Evolutionary conservation across 2,113 vertebrate species (phyloP).

Genomic region (Sitta europaea): DNA sequence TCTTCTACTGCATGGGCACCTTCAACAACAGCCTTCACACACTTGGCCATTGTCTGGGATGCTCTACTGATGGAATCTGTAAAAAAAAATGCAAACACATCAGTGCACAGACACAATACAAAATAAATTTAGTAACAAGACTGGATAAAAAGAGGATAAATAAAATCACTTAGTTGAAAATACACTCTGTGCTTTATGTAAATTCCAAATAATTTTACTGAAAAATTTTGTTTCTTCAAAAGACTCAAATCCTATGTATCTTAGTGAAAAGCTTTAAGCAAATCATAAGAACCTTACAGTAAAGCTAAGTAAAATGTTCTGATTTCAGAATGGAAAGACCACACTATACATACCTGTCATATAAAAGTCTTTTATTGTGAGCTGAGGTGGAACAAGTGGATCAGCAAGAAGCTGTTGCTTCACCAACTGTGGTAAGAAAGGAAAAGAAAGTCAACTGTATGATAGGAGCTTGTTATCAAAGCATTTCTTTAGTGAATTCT

Average conservation of each 20-base stretch:
- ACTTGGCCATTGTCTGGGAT: slow-evolving; percentile 98
- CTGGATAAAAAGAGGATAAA: neutral
- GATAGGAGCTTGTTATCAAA: neutral
- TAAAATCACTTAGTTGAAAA: neutral
- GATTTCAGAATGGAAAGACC: neutral
- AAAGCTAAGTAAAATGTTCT: neutral
- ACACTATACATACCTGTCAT: slow-evolving; percentile 87
- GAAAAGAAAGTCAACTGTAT: neutral
- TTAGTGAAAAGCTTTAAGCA: neutral
- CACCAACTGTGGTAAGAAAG: slow-evolving; percentile 73
- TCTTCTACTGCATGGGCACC: slow-evolving; percentile 92
- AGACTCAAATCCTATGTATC: neutral
- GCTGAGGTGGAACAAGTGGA: slow-evolving; percentile 90
- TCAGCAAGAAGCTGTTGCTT: slow-evolving; percentile 86
- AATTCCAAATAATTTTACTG: neutral
- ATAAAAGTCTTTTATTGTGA: slow-evolving; percentile 94
- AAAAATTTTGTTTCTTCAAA: neutral
- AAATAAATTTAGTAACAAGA: neutral
- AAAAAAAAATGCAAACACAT: neutral
- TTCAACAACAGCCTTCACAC: slow-evolving; percentile 93
- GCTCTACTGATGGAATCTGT: slow-evolving; percentile 94
- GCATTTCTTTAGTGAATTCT: neutral
- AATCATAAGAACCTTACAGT: neutral
- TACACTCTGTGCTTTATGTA: neutral
- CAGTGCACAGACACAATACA: neutral